phyloP scores from a whole-genome alignment of 2,888 invertebrate species.

The Callyntrura guangdongensis region DNA sequence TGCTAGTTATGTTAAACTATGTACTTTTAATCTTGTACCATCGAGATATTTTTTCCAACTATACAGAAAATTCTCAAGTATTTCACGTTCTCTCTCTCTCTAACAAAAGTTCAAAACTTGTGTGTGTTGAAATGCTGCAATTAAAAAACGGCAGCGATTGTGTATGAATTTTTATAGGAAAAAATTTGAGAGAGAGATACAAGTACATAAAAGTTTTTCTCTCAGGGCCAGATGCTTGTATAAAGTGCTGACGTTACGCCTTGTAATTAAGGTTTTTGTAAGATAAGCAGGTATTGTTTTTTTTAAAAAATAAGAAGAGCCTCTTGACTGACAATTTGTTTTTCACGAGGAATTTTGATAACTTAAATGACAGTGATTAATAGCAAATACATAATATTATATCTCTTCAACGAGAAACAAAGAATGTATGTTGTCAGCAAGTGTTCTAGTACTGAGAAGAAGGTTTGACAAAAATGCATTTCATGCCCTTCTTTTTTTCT shows the following conservation, averaged over 20 bases:
- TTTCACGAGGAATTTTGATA: constrained; percentile 43
- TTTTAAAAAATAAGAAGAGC: not conserved
- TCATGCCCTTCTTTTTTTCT: not conserved
- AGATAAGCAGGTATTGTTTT: constrained; percentile 33
- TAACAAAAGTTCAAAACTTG: constrained; percentile 6
- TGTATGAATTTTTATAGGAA: too few relatives aligned
- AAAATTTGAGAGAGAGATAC: too few relatives aligned
- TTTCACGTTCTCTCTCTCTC: not conserved
- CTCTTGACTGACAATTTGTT: constrained; percentile 3
- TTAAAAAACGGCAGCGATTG: too few relatives aligned
- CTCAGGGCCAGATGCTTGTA: not conserved
- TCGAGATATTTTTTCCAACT: constrained; percentile 34
- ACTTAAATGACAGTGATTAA: constrained; percentile 38
- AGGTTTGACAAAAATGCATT: not conserved
- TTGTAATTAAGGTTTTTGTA: not conserved
- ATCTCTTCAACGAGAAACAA: not conserved
- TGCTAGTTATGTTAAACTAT: constrained; percentile 1
- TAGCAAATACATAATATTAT: not conserved
- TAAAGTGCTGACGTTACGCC: constrained; percentile 6
- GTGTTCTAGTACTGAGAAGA: not conserved
- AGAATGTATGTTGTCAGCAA: not conserved
- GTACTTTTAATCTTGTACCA: constrained; percentile 48
- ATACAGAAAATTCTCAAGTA: constrained; percentile 51
- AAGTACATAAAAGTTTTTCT: too few relatives aligned
- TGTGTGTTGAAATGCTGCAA: not conserved